These are phyloP conservation scores for Augochlora pura DNA, from an alignment of 1,140 invertebrate species.

Conservation along the genomic window DNA sequence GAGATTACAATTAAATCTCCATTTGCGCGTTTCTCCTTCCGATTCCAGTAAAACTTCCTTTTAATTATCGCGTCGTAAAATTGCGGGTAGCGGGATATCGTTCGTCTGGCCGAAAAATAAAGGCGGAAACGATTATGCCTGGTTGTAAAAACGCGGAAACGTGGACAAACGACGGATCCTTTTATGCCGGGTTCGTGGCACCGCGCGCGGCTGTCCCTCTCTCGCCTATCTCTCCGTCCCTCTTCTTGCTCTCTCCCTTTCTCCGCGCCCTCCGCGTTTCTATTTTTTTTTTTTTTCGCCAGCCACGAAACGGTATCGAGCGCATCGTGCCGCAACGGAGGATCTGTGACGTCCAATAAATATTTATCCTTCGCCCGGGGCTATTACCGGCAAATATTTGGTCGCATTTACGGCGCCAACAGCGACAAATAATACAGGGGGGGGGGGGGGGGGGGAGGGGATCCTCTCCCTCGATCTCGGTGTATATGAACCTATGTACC, in stretches of 20 bases:
- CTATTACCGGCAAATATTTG: conserved; percentile 68
- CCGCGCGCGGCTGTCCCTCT: background rate
- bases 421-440: conserved; percentile 61
- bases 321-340: conserved; percentile 29
- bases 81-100: background rate
- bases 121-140: background rate
- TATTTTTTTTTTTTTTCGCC: background rate
- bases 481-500: conserved; percentile 44
- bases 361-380: conserved; percentile 61
- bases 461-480: conserved; percentile 29
- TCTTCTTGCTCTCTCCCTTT: background rate
- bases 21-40: background rate
- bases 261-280: background rate
- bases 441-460: background rate
- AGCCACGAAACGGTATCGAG: conserved; percentile 16
- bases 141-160: conserved; percentile 6
- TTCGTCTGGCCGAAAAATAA: background rate
- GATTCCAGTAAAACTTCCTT: background rate
- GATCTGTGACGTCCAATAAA: conserved; percentile 58
- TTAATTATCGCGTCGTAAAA: background rate
- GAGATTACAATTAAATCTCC: background rate
- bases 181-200: background rate
- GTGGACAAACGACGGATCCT: background rate
- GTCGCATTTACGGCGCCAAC: conserved; percentile 65
- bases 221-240: too few species aligned